Conservation (phyloP, 2,113 vertebrate genomes). For the Acanthochromis polyacanthus region DNA sequence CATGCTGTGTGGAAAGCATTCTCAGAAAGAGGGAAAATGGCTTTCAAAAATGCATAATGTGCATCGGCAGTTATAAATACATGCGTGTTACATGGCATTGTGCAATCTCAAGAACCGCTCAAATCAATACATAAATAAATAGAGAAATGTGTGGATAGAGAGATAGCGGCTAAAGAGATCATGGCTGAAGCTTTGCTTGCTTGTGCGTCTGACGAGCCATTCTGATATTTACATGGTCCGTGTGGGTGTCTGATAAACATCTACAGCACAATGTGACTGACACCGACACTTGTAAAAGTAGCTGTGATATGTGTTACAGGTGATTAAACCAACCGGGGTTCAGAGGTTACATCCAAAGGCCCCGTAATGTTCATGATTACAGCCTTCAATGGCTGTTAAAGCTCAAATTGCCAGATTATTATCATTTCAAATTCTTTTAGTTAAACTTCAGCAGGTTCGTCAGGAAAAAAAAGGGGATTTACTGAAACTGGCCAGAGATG, state of each 20-base stretch:
- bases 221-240: constrained; percentile 20
- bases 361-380: not conserved
- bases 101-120: constrained; percentile 83
- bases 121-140: constrained; percentile 85
- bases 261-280: constrained; percentile 12
- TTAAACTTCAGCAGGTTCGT: constrained; percentile 29
- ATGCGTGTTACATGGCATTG: constrained; percentile 91
- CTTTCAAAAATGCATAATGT: constrained; percentile 91
- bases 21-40: constrained; percentile 92
- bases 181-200: constrained; percentile 26
- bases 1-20: constrained; percentile 77
- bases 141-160: constrained; percentile 83
- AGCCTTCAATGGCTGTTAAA: not conserved
- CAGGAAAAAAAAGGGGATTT: constrained; percentile 21
- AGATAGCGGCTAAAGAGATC: constrained; percentile 64
- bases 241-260: constrained; percentile 23
- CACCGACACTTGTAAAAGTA: not conserved
- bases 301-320: not conserved
- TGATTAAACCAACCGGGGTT: constrained; percentile 1
- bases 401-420: constrained; percentile 7
- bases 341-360: constrained; percentile 29
- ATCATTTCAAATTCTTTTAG: constrained; percentile 13
- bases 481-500: constrained; percentile 18
- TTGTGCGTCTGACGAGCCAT: constrained; percentile 28
- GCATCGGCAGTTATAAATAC: constrained; percentile 87